Conservation (phyloP, 2,797 vertebrate species). For the Anniella stebbinsi region DNA sequence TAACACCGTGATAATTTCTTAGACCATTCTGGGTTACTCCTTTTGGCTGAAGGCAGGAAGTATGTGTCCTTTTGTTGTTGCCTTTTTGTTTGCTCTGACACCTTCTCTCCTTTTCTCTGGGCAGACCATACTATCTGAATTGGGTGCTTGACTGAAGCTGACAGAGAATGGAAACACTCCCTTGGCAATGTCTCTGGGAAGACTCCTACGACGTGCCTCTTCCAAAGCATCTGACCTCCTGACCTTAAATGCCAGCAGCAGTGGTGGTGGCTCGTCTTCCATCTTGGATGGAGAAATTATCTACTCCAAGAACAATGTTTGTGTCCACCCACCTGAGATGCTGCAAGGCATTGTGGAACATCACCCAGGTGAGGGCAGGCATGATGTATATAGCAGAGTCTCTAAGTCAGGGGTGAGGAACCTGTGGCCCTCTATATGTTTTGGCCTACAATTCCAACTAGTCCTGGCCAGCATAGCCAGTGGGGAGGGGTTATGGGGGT, state of each 20-base stretch:
- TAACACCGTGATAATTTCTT: constrained; percentile 1
- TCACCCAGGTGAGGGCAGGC: constrained; percentile 88
- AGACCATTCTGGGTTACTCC: background rate
- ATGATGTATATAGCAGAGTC: background rate
- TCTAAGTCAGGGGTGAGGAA: background rate
- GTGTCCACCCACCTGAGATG: constrained; percentile 93
- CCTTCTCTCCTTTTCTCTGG: constrained; percentile 26
- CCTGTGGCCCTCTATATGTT: too few relatives aligned
- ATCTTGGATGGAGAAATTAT: constrained; percentile 93
- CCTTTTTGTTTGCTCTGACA: background rate
- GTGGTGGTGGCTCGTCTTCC: constrained; percentile 76
- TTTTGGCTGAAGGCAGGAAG: background rate
- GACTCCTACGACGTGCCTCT: constrained; percentile 95
- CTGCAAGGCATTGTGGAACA: constrained; percentile 91
- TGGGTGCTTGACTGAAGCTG: constrained; percentile 59
- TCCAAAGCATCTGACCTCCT: constrained; percentile 96
- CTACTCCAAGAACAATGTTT: constrained; percentile 99
- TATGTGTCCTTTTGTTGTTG: background rate
- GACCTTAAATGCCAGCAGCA: constrained; percentile 87
- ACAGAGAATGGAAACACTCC: constrained; percentile 91
- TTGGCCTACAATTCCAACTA: too few relatives aligned
- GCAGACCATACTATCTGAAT: constrained; percentile 52
- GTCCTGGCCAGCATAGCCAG: too few relatives aligned
- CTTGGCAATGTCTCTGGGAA: constrained; percentile 95
- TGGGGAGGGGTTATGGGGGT: too few relatives aligned